A percentile compares a stretch with the other conserved stretches of the same genome.
These are phyloP conservation scores for Tridacna crocea DNA, from an alignment of 2,888 invertebrate genomes.

Conservation along the genomic window DNA sequence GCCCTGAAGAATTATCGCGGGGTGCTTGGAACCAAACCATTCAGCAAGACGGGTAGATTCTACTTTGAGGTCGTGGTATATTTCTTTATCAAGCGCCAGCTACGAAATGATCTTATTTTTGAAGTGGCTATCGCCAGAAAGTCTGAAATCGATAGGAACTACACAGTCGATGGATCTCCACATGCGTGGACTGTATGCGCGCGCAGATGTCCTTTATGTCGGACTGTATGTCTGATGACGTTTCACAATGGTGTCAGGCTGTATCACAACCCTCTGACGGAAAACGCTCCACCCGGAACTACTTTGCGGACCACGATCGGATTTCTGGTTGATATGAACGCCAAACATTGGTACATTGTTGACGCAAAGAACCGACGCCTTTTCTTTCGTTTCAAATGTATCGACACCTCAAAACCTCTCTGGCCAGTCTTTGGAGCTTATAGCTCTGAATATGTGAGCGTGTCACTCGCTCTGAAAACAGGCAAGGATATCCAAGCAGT, in stretches of 20 bases:
- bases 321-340: conserved; percentile 64
- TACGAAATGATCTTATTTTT: conserved; percentile 69
- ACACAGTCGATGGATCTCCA: conserved; percentile 65
- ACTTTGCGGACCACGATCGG: conserved; percentile 65
- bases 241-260: conserved; percentile 68
- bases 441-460: conserved; percentile 65
- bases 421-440: conserved; percentile 71
- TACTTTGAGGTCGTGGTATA: conserved; percentile 67
- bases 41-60: conserved; percentile 61
- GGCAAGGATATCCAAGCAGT: conserved; percentile 66
- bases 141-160: conserved; percentile 67
- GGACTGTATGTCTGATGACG: conserved; percentile 68
- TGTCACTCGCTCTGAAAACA: conserved; percentile 60
- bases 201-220: conserved; percentile 68
- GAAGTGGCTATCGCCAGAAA: conserved; percentile 66
- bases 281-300: conserved; percentile 66
- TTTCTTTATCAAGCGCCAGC: conserved; percentile 66
- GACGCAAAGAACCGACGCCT: conserved; percentile 65
- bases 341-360: conserved; percentile 65
- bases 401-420: conserved; percentile 64
- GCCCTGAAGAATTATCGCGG: conserved; percentile 68
- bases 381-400: conserved; percentile 62
- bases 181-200: conserved; percentile 66
- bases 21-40: conserved; percentile 61
- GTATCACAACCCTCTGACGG: conserved; percentile 64